Conservation (phyloP, 2,113 vertebrate genomes). For the Loxodonta africana region DNA sequence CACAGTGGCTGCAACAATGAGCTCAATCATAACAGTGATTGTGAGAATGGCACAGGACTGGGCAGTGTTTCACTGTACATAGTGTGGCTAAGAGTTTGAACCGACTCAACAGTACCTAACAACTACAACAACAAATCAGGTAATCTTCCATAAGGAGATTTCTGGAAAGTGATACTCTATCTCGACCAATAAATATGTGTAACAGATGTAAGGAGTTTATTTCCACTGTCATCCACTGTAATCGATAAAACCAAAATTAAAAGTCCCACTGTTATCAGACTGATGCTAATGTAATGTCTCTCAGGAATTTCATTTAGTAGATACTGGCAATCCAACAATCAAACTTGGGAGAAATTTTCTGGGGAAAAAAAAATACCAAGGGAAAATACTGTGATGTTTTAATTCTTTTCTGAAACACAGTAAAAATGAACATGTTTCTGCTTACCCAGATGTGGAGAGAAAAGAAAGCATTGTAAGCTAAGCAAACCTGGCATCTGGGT, state of each 20-base stretch:
- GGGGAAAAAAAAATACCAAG: conserved; percentile 25
- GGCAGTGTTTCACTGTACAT: too few species aligned
- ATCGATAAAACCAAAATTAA: background rate
- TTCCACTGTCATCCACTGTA: background rate
- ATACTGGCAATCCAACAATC: conserved; percentile 72
- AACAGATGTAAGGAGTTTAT: background rate
- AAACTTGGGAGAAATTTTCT: conserved; percentile 52
- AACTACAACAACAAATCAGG: too few species aligned
- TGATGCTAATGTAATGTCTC: background rate
- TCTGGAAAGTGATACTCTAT: background rate
- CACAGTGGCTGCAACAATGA: too few species aligned
- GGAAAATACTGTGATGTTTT: conserved; percentile 69
- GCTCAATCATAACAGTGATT: too few species aligned
- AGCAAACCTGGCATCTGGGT: conserved; percentile 69
- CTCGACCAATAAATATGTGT: background rate
- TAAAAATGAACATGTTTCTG: conserved; percentile 79
- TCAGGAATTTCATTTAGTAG: conserved; percentile 63
- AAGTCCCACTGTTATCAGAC: background rate
- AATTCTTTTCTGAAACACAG: background rate
- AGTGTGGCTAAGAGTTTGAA: too few species aligned
- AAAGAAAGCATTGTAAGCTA: conserved; percentile 68
- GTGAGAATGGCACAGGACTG: too few species aligned
- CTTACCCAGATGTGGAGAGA: conserved; percentile 80
- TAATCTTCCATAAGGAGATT: background rate
- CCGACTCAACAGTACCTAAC: too few species aligned